These are phyloP conservation scores for Campodea augens DNA, from an alignment of 1,140 invertebrate genomes.

Conservation along the genomic window DNA sequence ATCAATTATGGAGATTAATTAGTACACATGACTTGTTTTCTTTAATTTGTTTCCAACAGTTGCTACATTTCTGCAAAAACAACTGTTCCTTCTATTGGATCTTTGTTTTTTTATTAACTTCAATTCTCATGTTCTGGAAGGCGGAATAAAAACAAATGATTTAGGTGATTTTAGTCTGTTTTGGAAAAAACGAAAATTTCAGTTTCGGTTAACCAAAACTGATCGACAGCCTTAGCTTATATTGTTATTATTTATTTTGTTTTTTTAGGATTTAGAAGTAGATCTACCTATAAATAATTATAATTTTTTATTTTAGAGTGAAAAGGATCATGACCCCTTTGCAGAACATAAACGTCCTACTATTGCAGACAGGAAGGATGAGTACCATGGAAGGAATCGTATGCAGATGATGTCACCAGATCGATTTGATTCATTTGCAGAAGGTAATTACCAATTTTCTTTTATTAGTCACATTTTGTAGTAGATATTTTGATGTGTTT, in stretches of 20 bases:
- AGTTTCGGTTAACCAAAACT: no score
- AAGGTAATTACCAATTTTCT: constrained; percentile 48
- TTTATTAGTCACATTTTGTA: constrained; percentile 11
- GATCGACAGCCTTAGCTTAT: no score
- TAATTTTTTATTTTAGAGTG: constrained; percentile 38
- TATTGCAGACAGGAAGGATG: constrained; percentile 90
- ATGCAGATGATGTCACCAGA: constrained; percentile 90
- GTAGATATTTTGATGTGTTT: constrained; percentile 3
- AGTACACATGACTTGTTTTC: no score
- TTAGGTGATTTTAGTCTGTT: no score
- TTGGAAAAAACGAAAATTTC: no score
- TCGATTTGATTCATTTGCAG: constrained; percentile 88
- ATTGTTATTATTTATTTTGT: neutral
- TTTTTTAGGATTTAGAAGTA: constrained; percentile 1
- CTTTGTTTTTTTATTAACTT: no score
- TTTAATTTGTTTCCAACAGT: no score
- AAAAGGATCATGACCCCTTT: constrained; percentile 90
- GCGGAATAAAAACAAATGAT: no score
- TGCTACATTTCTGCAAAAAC: no score
- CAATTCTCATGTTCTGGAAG: no score
- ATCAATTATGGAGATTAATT: neutral
- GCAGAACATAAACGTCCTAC: constrained; percentile 75
- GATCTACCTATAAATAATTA: constrained; percentile 10
- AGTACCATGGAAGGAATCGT: constrained; percentile 73
- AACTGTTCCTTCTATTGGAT: no score